Percentiles rank a stretch among this genome's conserved stretches.
phyloP scores from a whole-genome alignment of 2,888 invertebrate species.

The Tubulanus polymorphus region DNA sequence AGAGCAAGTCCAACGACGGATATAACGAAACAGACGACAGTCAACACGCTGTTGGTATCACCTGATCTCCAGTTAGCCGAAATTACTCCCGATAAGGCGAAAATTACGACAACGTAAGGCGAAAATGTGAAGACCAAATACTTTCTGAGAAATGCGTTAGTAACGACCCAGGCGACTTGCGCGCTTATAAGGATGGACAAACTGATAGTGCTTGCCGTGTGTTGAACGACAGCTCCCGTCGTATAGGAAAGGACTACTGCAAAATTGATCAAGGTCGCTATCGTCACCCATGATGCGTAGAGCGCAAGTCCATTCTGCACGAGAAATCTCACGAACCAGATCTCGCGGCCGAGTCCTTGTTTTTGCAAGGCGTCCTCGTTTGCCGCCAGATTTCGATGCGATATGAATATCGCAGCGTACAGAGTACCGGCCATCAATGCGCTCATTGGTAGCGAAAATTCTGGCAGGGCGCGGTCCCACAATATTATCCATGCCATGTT shows the following conservation, averaged over 20 bases:
- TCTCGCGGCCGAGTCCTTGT: constrained; percentile 17
- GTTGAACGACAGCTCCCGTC: constrained; percentile 8
- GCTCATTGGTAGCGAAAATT: constrained; percentile 13
- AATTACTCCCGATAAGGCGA: constrained; percentile 26
- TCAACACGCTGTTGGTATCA: constrained; percentile 20
- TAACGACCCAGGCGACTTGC: constrained; percentile 25
- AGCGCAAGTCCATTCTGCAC: constrained; percentile 31
- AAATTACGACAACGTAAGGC: constrained; percentile 28
- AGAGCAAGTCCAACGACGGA: no score
- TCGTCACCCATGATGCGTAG: constrained; percentile 30
- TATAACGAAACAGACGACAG: no score
- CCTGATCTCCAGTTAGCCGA: constrained; percentile 16
- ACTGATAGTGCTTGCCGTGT: constrained; percentile 19
- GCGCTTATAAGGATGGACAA: constrained; percentile 25
- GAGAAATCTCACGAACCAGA: constrained; percentile 30
- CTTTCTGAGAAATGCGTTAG: constrained; percentile 25
- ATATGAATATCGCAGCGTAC: constrained; percentile 24
- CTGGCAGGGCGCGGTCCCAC: constrained; percentile 32
- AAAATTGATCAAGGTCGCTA: constrained; percentile 29
- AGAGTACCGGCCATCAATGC: constrained; percentile 18
- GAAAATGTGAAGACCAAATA: constrained; percentile 26
- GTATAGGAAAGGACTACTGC: constrained; percentile 25
- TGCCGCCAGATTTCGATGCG: constrained; percentile 21
- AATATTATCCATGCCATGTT: constrained; percentile 41
- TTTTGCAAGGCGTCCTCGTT: constrained; percentile 18